phyloP scores from a whole-genome alignment of 1,140 invertebrate genomes.

The Brachionus rubens region DNA sequence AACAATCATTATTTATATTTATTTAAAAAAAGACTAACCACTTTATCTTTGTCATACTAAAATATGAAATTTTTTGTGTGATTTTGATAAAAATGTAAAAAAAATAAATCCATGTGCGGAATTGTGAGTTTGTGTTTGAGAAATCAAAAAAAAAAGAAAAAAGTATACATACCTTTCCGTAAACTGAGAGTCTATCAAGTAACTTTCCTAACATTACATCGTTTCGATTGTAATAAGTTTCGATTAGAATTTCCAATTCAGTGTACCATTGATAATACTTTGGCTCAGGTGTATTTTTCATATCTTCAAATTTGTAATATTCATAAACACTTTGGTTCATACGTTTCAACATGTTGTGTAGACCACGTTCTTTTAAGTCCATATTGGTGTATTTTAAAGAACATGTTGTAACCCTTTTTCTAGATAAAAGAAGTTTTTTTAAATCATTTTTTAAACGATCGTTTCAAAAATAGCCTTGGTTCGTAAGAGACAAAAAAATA shows the following conservation, averaged over 20 bases:
- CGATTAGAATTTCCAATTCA: slow-evolving; percentile 15
- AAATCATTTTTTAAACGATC: not conserved
- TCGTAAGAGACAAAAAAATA: too few species aligned
- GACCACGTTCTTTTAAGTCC: not conserved
- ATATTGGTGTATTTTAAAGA: not conserved
- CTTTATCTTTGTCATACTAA: too few species aligned
- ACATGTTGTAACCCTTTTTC: slow-evolving; percentile 32
- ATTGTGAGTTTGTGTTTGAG: not conserved
- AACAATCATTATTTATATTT: too few species aligned
- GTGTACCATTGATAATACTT: slow-evolving; percentile 25
- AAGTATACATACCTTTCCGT: slow-evolving; percentile 20
- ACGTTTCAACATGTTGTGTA: not conserved
- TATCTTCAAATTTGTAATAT: not conserved
- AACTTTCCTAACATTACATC: slow-evolving; percentile 10
- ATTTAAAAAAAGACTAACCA: too few species aligned
- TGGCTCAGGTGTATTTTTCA: slow-evolving; percentile 17
- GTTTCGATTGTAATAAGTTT: slow-evolving; percentile 26
- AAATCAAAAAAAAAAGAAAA: not conserved
- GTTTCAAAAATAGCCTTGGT: too few species aligned
- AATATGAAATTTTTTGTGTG: too few species aligned
- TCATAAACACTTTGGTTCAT: slow-evolving; percentile 19
- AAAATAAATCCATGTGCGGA: not conserved
- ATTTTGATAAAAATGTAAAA: not conserved
- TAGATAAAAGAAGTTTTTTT: not conserved
- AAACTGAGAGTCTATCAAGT: slow-evolving; percentile 5